Conservation (phyloP, 2,888 invertebrate genomes). For the Apodemia duryi region DNA sequence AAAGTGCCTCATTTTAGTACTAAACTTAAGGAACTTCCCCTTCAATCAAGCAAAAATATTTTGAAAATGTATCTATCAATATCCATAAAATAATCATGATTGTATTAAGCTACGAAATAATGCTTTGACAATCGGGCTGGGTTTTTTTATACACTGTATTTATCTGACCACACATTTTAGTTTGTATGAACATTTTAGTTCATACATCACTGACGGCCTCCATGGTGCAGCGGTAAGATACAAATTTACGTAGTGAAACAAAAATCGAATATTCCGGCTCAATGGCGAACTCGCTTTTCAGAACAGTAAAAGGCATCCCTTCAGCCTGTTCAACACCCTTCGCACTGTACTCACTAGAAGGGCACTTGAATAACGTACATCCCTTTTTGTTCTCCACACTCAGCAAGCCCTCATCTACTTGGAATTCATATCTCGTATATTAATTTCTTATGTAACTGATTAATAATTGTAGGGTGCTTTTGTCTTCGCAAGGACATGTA, state of each 20-base stretch:
- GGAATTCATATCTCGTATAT: background rate
- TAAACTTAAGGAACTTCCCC: too few species aligned
- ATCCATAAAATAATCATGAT: too few species aligned
- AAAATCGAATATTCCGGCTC: background rate
- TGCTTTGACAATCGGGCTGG: too few species aligned
- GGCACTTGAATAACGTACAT: background rate
- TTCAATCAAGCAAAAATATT: too few species aligned
- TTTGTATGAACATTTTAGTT: too few species aligned
- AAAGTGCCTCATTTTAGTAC: too few species aligned
- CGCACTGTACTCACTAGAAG: background rate
- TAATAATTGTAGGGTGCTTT: background rate
- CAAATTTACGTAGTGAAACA: background rate
- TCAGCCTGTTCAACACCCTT: background rate
- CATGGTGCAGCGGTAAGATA: background rate
- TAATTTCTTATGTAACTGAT: background rate
- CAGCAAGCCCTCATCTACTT: background rate
- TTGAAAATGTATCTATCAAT: too few species aligned
- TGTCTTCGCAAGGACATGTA: background rate
- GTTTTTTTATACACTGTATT: too few species aligned
- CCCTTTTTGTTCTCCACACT: background rate
- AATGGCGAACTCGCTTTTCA: background rate
- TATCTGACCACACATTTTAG: too few species aligned
- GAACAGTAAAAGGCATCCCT: constrained; percentile 4
- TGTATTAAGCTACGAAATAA: too few species aligned
- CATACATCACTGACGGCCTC: too few species aligned